Conservation (phyloP, 2,888 invertebrate genomes). For the Yponomeuta malinellus region DNA sequence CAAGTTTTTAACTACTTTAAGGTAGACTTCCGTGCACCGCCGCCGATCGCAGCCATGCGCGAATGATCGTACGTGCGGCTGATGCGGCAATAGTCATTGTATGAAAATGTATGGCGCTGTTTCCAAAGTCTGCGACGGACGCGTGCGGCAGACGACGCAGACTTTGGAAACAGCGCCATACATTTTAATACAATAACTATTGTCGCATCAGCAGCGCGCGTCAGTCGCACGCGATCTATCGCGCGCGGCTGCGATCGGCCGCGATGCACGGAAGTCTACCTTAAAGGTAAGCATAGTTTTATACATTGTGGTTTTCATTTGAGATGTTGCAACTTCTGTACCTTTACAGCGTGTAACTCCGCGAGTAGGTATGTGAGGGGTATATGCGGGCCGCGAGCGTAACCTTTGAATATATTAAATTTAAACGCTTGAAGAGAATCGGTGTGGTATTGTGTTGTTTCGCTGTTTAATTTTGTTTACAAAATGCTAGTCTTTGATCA, state of each 20-base stretch:
- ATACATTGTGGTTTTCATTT: background rate
- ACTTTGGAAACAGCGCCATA: too few species aligned
- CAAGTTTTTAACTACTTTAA: background rate
- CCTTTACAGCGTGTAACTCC: background rate
- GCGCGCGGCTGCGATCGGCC: too few species aligned
- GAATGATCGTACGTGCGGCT: too few species aligned
- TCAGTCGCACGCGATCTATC: too few species aligned
- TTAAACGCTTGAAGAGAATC: conserved; percentile 8
- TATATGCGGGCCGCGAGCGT: conserved; percentile 23
- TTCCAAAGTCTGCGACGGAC: too few species aligned
- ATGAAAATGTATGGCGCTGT: too few species aligned
- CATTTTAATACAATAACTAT: too few species aligned
- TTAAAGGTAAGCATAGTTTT: background rate
- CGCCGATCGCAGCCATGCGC: too few species aligned
- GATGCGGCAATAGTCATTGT: too few species aligned
- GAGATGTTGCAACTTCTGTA: background rate
- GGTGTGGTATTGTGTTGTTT: conserved; percentile 4
- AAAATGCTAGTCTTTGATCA: background rate
- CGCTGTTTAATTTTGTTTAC: background rate
- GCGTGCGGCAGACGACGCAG: too few species aligned
- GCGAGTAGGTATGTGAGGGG: background rate
- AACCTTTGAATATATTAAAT: conserved; percentile 46
- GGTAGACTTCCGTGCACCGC: background rate
- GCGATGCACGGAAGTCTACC: too few species aligned
- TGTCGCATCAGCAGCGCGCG: too few species aligned